phyloP scores from a whole-genome alignment of 1,140 invertebrate species.

The Drosophila willistoni region DNA sequence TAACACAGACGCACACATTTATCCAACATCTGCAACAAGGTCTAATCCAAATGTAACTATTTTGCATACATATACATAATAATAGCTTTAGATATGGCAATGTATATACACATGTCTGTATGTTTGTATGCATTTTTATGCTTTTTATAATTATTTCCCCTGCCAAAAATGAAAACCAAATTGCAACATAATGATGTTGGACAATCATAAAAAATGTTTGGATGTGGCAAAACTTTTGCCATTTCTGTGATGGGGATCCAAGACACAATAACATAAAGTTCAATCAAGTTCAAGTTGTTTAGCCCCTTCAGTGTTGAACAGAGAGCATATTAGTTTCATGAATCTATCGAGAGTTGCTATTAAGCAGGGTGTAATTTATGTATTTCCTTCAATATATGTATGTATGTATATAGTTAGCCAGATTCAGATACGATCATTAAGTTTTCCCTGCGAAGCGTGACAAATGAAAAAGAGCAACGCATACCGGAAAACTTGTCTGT shows the following conservation, averaged over 20 bases:
- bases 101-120: conserved; percentile 9
- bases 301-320: conserved; percentile 5
- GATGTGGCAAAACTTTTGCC: conserved; percentile 52
- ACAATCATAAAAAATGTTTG: conserved; percentile 29
- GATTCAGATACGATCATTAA: conserved; percentile 1
- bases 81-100: conserved; percentile 4
- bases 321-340: conserved; percentile 21
- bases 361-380: conserved; percentile 22
- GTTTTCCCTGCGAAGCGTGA: conserved; percentile 19
- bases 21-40: background rate
- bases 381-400: background rate
- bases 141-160: background rate
- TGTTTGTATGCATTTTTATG: background rate
- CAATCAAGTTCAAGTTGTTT: conserved; percentile 29
- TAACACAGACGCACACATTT: background rate
- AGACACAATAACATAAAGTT: conserved; percentile 16
- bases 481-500: conserved; percentile 58
- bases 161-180: conserved; percentile 19
- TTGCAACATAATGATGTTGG: conserved; percentile 50
- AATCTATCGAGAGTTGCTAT: background rate
- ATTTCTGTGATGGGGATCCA: conserved; percentile 22
- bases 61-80: conserved; percentile 16
- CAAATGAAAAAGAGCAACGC: conserved; percentile 29
- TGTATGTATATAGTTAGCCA: background rate
- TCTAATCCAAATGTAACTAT: conserved; percentile 10